Conservation (phyloP, 2,888 invertebrate species). For the Trichogramma dendrolimi region DNA sequence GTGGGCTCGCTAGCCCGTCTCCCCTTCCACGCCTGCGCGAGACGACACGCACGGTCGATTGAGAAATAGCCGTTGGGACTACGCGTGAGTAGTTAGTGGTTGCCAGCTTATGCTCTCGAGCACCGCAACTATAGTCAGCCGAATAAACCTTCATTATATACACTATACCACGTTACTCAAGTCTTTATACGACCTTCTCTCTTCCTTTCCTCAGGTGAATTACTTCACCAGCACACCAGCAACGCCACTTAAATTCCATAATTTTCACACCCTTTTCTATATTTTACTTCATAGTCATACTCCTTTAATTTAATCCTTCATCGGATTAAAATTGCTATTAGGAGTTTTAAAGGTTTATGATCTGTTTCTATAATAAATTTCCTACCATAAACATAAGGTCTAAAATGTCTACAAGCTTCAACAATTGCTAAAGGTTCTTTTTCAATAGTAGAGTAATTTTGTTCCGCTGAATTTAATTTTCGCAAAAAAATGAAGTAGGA, state of each 20-base stretch:
- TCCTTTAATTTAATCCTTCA: slow-evolving; percentile 42
- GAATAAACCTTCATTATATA: too few species aligned
- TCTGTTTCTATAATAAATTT: slow-evolving; percentile 44
- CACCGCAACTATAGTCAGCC: too few species aligned
- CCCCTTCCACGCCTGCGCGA: too few species aligned
- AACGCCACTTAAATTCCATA: slow-evolving; percentile 39
- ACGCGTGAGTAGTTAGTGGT: too few species aligned
- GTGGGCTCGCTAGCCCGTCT: too few species aligned
- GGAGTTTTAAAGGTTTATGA: slow-evolving; percentile 44
- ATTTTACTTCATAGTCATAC: slow-evolving; percentile 40
- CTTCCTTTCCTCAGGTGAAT: background rate
- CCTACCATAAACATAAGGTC: slow-evolving; percentile 45
- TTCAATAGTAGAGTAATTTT: slow-evolving; percentile 45
- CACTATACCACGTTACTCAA: too few species aligned
- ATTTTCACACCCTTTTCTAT: slow-evolving; percentile 38
- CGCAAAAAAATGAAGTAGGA: slow-evolving; percentile 24
- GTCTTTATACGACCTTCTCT: too few species aligned
- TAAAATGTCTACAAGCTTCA: slow-evolving; percentile 42
- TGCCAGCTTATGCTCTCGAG: too few species aligned
- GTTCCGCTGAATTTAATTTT: slow-evolving; percentile 40
- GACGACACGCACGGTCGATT: too few species aligned
- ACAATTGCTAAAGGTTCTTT: slow-evolving; percentile 45
- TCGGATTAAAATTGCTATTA: slow-evolving; percentile 35
- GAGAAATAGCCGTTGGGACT: too few species aligned
- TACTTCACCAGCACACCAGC: slow-evolving; percentile 7